Evolutionary conservation across 2,888 invertebrate genomes (phyloP), one percentile per base, ranked within the genome.

Genomic region (Pseudococcus jackbeardsleyi): DNA sequence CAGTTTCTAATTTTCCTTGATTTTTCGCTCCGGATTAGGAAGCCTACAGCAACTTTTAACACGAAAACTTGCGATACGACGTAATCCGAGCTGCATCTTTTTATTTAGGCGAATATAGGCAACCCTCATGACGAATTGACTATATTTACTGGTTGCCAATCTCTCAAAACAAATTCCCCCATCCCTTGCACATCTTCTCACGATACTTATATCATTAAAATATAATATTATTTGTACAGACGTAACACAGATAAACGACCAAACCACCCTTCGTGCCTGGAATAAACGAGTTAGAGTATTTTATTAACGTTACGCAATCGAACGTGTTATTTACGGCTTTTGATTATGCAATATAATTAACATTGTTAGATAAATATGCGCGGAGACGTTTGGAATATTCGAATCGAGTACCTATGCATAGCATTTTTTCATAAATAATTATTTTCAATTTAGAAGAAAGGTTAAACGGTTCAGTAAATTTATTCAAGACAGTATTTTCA

Each of bases 271-370:
- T n/a, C 54, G n/a, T 54, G 54, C 54, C 54, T 54, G 54, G 54
- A 54, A 54, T 54, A 54, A n/a, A 4, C 54, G 54, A 54, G 54
- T 54, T 54, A 54, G 54, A 54, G 54, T 54, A 54, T 54, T 54
- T 54, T 54, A 54, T 54, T 54, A 54, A 54, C 54, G n/a, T 54
- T 54, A 54, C n/a, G 54, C 54, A 54, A 54, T n/a, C n/a, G n/a
- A 54, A 54, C 54, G 54, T 54, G 54, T 54, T 54, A 54, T 54
- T 54, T 54, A 54, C 54, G 54, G 54, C 54, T 54, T 54, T 54
- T 54, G 54, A n/a, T 54, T 54, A 54, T 54, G 54, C 54, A 54
- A 54, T 54, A 54, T 54, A 54, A 54, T 54, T 54, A 54, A 54
- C 54, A 54, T 54, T 54, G 54, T 54, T 54, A 54, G 9, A 9